Percentiles rank a stretch among this genome's conserved stretches.
phyloP scores from a whole-genome alignment of 2,113 vertebrate species.

The Catagonus wagneri region DNA sequence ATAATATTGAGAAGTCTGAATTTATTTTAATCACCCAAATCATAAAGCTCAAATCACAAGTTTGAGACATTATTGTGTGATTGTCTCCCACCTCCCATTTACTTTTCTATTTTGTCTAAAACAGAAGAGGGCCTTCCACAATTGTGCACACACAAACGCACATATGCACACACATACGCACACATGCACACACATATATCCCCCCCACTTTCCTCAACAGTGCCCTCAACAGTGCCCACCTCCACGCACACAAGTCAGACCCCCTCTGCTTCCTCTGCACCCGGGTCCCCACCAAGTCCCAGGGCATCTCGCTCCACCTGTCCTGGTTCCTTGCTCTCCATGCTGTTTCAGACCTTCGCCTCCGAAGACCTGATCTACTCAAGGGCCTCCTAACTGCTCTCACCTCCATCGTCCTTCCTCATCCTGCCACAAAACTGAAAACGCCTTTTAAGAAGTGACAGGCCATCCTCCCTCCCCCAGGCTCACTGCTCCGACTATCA shows the following conservation, averaged over 20 bases:
- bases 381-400: background rate
- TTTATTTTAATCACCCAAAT: background rate
- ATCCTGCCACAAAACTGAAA: background rate
- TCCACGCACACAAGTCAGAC: background rate
- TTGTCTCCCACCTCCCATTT: background rate
- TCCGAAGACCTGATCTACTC: background rate
- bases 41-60: background rate
- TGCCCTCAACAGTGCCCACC: background rate
- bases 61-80: background rate
- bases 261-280: background rate
- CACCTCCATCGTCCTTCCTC: background rate
- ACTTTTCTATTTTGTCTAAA: background rate
- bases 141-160: rapidly evolving
- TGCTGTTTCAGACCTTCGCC: background rate
- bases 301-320: rapidly evolving
- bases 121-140: background rate
- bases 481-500: too few species aligned
- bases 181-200: too few species aligned
- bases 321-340: background rate
- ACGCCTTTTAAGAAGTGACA: background rate
- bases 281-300: rapidly evolving
- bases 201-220: background rate
- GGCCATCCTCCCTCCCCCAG: background rate
- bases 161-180: background rate
- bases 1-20: background rate